Evolutionary conservation across 2,888 invertebrate genomes (phyloP).

Genomic region (Drosophila multiciliata): DNA sequence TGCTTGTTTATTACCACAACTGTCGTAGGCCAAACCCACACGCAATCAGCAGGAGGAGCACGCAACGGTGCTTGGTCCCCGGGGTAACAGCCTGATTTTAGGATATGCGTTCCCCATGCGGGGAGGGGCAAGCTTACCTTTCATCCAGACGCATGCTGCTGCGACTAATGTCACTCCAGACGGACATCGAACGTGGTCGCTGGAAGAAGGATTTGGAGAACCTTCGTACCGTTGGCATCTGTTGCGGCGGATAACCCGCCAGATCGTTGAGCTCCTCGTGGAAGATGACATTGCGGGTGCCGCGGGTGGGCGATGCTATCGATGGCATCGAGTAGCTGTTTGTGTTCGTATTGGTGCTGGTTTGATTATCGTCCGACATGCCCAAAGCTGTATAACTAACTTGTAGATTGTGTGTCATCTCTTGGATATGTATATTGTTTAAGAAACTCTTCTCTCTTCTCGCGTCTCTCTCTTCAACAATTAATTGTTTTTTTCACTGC

Average conservation of each 20-base stretch:
- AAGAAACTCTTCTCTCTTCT: conserved; percentile 4
- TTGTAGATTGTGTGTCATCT: conserved; percentile 85
- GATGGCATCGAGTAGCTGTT: conserved; percentile 82
- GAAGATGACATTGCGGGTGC: conserved; percentile 84
- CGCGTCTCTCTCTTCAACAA: neutral
- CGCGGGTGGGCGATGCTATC: conserved; percentile 77
- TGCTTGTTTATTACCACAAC: neutral
- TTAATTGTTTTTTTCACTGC: conserved; percentile 4
- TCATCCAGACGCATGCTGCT: conserved; percentile 91
- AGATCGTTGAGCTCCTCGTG: conserved; percentile 80
- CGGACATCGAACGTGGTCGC: conserved; percentile 92
- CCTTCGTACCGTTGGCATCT: conserved; percentile 79
- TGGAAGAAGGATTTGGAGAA: conserved; percentile 85
- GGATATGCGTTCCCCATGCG: neutral
- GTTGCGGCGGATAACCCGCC: conserved; percentile 78
- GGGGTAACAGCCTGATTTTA: neutral
- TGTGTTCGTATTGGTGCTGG: conserved; percentile 57
- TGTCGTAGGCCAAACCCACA: conserved; percentile 21
- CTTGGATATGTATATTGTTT: conserved; percentile 47
- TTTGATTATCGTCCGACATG: conserved; percentile 85
- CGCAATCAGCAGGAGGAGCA: conserved; percentile 48
- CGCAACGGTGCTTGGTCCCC: neutral
- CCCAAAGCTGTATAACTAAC: conserved; percentile 85
- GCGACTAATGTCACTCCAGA: conserved; percentile 94
- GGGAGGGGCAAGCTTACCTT: conserved; percentile 77